A percentile compares a stretch with the other conserved stretches of the same genome.
These are phyloP conservation scores for Atractosteus spatula DNA, from an alignment of 2,113 vertebrate species.

Conservation along the genomic window DNA sequence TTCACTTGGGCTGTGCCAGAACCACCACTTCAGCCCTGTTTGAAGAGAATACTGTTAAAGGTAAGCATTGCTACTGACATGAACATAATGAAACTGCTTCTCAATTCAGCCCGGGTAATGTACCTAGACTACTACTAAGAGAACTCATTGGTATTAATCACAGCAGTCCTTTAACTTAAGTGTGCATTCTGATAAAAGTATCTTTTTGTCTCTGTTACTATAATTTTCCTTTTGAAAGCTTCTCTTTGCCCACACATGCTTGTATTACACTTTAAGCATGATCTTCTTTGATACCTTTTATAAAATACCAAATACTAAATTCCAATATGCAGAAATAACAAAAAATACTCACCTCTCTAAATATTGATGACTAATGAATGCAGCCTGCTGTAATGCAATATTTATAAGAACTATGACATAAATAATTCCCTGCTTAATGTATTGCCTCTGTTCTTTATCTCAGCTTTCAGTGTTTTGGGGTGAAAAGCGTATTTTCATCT, in stretches of 20 bases:
- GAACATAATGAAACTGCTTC: background rate
- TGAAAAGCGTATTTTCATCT: slow-evolving; percentile 1
- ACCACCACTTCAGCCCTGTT: background rate
- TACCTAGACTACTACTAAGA: background rate
- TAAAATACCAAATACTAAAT: slow-evolving; percentile 12
- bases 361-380: background rate
- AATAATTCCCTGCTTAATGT: slow-evolving; percentile 3
- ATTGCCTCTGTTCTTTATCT: slow-evolving; percentile 8
- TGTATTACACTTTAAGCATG: background rate
- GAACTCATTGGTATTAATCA: background rate
- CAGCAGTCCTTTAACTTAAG: background rate
- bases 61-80: background rate
- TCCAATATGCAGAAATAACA: background rate
- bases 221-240: too few species aligned
- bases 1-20: too few species aligned
- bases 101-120: background rate
- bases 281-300: background rate
- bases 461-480: background rate
- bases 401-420: slow-evolving; percentile 12
- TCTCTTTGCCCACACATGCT: background rate
- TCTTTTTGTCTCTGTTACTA: too few species aligned
- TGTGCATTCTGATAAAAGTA: background rate
- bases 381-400: slow-evolving; percentile 13
- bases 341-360: slow-evolving; percentile 2
- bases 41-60: background rate